A percentile compares a stretch with the other conserved stretches of the same genome.
Evolutionary conservation across 2,113 vertebrate species (phyloP).

Genomic region (Phalacrocorax pelagicus): DNA sequence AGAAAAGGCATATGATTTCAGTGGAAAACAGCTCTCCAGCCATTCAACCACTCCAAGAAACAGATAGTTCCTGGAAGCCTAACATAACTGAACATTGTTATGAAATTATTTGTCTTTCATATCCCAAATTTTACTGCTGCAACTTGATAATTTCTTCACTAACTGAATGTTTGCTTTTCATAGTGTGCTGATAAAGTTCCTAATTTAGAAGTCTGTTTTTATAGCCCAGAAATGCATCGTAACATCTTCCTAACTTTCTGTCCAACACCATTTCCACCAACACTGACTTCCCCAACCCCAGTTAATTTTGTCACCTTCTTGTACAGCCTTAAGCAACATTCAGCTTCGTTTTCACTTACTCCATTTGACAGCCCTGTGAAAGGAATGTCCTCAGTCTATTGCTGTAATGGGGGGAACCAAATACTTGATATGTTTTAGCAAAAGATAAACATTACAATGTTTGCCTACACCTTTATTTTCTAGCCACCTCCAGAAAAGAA

Average conservation of each 20-base stretch:
- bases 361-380: not conserved
- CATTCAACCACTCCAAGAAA: not conserved
- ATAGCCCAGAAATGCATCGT: not conserved
- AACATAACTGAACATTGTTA: not conserved
- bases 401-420: not conserved
- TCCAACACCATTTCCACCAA: not conserved
- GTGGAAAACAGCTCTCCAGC: not conserved
- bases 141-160: not conserved
- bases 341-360: not conserved
- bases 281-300: not conserved
- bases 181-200: not conserved
- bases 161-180: not conserved
- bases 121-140: not conserved
- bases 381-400: not conserved
- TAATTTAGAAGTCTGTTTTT: not conserved
- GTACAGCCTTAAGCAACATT: not conserved
- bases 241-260: not conserved
- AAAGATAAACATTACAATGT: not conserved
- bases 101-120: not conserved
- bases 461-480: not conserved
- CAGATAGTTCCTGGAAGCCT: not conserved
- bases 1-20: not conserved
- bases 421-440: not conserved
- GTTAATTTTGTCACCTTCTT: not conserved
- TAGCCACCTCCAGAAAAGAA: not conserved